Evolutionary conservation across 1,140 invertebrate genomes (phyloP).

Genomic region (Aphelenchoides fujianensis): DNA sequence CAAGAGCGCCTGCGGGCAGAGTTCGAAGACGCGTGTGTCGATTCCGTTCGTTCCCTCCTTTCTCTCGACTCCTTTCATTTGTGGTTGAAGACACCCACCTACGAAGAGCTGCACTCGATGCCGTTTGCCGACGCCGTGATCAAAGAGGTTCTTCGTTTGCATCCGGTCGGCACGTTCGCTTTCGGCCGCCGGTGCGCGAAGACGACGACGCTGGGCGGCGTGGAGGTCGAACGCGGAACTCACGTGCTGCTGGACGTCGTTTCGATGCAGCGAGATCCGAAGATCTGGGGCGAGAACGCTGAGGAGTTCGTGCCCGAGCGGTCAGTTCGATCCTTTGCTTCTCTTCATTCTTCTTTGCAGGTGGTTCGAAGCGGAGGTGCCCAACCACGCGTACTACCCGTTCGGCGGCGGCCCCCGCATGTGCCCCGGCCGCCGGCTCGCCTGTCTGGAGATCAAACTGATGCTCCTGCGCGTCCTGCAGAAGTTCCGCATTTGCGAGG

Average conservation of each 20-base stretch:
- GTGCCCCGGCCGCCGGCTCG: constrained; percentile 60
- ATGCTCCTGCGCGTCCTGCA: constrained; percentile 48
- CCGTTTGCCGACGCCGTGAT: constrained; percentile 48
- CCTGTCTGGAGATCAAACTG: constrained; percentile 57
- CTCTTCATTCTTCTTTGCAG: no score
- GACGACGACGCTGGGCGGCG: constrained; percentile 20
- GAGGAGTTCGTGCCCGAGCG: constrained; percentile 33
- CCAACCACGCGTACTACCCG: constrained; percentile 27
- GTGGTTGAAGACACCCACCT: constrained; percentile 25
- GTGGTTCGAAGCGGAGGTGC: constrained; percentile 30
- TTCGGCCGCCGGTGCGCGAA: constrained; percentile 26
- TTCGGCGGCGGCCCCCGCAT: constrained; percentile 50
- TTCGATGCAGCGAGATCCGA: constrained; percentile 20
- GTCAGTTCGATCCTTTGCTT: no score
- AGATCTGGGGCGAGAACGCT: constrained; percentile 35
- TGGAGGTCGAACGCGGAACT: constrained; percentile 28
- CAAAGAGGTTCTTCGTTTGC: constrained; percentile 43
- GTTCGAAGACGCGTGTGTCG: constrained; percentile 65
- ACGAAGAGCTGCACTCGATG: constrained; percentile 44
- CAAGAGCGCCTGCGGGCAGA: constrained; percentile 69
- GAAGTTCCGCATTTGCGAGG: constrained; percentile 34
- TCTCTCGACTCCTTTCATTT: constrained; percentile 11
- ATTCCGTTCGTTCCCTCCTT: constrained; percentile 21
- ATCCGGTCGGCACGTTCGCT: constrained; percentile 38
- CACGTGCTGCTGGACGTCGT: constrained; percentile 34